Base-by-base conservation (phyloP, 2,888 invertebrate genomes). In the Noctua comes region DNA sequence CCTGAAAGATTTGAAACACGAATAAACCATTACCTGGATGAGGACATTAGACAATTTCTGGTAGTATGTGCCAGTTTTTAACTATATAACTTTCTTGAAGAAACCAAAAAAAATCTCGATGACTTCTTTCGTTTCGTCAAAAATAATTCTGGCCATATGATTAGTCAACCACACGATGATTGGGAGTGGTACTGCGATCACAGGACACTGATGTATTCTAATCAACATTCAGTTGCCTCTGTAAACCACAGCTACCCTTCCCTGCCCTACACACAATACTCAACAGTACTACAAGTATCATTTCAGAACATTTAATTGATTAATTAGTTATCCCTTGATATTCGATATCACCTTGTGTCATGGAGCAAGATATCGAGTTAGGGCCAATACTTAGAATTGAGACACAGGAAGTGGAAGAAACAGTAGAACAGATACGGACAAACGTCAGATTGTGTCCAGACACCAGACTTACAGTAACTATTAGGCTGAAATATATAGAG, bases 311-410 rank as follows among this genome's bases (percentile, higher is more conserved):
- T 68, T 10, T 51, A 62, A 73, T 72, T 79, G 36, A 74, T 76
- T 79, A 79, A 86, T 85, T 71, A 68, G 76, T 76, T 78, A 24
- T 65, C 64, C 68, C 86, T 86, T 72, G 84, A 73, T 76, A 79
- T 79, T 73, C n/a, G 46, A 86, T 76, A 76, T 64, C 36, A 54
- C 57, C 27, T 21, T 4, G 40, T 46, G 18, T n/a, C 54, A 70
- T 7, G 1, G 36, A 51, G 36, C n/a, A 54, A 73, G n/a, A 70
- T 74, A 80, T 80, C 27, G 64, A 36, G 51, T 72, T 74, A 59
- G 59, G 24, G 13, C 57, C 31, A 65, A 76, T 62, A 77, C 11
- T 57, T 40, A 31, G 51, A 70, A 79, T 59, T 13, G 6, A 1
- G 11, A 0, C 43, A 21, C 24, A 83, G 40, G 8, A 5, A 7